Base-by-base conservation (phyloP, 2,888 invertebrate genomes). In the Lypha dubia region DNA sequence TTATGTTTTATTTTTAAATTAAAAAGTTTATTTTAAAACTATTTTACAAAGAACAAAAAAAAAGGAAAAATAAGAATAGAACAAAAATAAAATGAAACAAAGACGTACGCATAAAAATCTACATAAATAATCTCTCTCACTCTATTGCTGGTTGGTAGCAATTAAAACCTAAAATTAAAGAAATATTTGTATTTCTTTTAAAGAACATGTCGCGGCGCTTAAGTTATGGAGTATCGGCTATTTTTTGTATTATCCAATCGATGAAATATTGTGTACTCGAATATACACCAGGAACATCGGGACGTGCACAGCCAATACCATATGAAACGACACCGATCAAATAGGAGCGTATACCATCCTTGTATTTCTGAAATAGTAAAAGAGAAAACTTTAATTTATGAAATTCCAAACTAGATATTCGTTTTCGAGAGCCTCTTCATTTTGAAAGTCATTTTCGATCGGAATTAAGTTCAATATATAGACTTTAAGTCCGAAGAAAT, bases 261-360 rank as follows among this genome's bases (percentile, higher is more conserved):
- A 94, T 88, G 87, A 94, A 95, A 68, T 93, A 88, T 4, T 94
- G 93, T 0, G 95, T 93, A 86, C 94, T 92, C 0, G 95, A 93
- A 88, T 95, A 95, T 8, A 95, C 95, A 1, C 95, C 95, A 20
- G 95, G 95, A 85, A 93, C 94, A 5, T 94, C 93, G 2, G 93
- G 93, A 86, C 94, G 93, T 0, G 94, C 95, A 89, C 95, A 95
- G 56, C 93, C 93, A 86, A 93, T 94, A 3, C 95, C 95, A 89
- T 94, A 95, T 0, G 95, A 95, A 1, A 95, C 95, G 0, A 95
- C 93, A 1, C 95, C 95, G 65, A 95, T 93, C 83, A 94, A 92
- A 88, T 94, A 93, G 89, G 88, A 91, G 6, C 88, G 87, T 1
- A 71, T 62, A 17, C 65, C 60, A 3, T 38, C 38, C 13, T 13